Conservation (phyloP, 1,140 invertebrate genomes). For the Drosophila lowei region DNA sequence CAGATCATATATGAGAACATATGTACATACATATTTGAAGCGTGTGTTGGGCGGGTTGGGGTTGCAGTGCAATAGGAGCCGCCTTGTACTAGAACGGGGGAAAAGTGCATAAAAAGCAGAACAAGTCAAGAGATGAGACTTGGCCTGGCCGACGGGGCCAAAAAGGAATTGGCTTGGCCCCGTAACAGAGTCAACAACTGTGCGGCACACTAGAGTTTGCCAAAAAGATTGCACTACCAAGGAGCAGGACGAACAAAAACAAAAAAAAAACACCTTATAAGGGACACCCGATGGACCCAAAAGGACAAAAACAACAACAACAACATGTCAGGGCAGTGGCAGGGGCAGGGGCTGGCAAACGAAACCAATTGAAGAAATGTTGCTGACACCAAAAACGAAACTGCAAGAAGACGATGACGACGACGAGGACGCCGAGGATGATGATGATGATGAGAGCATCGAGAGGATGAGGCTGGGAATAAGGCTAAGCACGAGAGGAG, state of each 20-base stretch:
- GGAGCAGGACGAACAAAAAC: slow-evolving; percentile 9
- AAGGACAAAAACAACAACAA: slow-evolving; percentile 9
- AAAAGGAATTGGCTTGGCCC: slow-evolving; percentile 68
- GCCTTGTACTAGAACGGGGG: slow-evolving; percentile 8
- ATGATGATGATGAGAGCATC: slow-evolving; percentile 23
- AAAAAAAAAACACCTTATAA: slow-evolving; percentile 23
- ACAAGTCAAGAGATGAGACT: slow-evolving; percentile 63
- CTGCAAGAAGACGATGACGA: slow-evolving; percentile 47
- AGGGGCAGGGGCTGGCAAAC: slow-evolving; percentile 39
- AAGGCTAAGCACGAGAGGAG: slow-evolving; percentile 36
- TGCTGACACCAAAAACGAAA: slow-evolving; percentile 77
- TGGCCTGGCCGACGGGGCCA: slow-evolving; percentile 34
- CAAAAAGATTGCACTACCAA: slow-evolving; percentile 42
- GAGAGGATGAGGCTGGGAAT: slow-evolving; percentile 40
- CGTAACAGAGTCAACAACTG: slow-evolving; percentile 76
- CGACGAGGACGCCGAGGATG: slow-evolving; percentile 4
- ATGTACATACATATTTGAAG: too few species aligned
- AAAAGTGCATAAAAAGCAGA: slow-evolving; percentile 67
- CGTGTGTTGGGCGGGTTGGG: not conserved
- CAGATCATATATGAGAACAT: slow-evolving; percentile 62
- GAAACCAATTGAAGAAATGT: slow-evolving; percentile 78
- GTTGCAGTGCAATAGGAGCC: not conserved
- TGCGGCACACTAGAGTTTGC: slow-evolving; percentile 50
- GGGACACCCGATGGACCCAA: slow-evolving; percentile 37
- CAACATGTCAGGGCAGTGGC: not conserved